Percentiles rank a stretch among this genome's conserved stretches.
Conservation (phyloP, 1,140 invertebrate species). For the Harpegnathos saltator region DNA sequence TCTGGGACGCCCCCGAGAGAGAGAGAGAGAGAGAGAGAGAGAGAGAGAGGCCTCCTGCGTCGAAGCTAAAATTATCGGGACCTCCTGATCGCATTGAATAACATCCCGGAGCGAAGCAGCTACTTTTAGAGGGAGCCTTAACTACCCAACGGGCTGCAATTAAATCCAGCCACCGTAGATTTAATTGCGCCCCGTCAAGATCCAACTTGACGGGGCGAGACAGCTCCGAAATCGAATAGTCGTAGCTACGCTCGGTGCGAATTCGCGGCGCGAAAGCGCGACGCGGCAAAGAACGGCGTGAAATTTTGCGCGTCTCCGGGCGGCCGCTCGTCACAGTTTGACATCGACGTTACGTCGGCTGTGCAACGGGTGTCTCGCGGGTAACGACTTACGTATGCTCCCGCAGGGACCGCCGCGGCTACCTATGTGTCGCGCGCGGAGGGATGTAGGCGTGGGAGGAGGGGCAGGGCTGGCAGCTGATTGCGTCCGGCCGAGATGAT, state of each 20-base stretch:
- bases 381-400: constrained; percentile 64
- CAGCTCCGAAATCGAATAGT: constrained; percentile 1
- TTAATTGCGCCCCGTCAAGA: not conserved
- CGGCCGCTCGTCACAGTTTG: not conserved
- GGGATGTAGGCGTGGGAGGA: constrained; percentile 59
- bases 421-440: constrained; percentile 41
- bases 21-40: too few species aligned
- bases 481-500: constrained; percentile 82
- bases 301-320: constrained; percentile 41
- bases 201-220: not conserved
- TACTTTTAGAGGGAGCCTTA: not conserved
- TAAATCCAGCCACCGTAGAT: not conserved
- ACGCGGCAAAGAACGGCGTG: constrained; percentile 24
- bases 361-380: constrained; percentile 71
- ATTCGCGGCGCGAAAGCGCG: constrained; percentile 13
- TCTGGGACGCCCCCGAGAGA: too few species aligned
- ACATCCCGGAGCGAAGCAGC: too few species aligned
- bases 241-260: constrained; percentile 1
- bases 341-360: constrained; percentile 36
- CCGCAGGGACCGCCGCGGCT: constrained; percentile 20
- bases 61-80: too few species aligned
- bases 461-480: constrained; percentile 73
- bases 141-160: not conserved
- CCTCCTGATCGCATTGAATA: too few species aligned
- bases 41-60: too few species aligned